phyloP scores from a whole-genome alignment of 2,113 vertebrate species.

The Xyliphius kryptos region DNA sequence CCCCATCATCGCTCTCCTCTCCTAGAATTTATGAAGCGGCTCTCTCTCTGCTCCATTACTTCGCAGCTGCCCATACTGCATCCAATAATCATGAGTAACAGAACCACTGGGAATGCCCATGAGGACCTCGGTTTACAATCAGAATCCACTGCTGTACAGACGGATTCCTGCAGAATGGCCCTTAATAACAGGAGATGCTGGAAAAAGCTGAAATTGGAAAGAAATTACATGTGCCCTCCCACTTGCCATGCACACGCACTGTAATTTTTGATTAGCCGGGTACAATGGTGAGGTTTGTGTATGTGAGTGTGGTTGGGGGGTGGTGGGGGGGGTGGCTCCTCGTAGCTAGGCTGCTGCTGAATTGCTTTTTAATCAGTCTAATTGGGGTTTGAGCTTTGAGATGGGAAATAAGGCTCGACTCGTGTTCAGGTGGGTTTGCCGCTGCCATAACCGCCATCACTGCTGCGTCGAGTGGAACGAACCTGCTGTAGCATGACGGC shows the following conservation, averaged over 20 bases:
- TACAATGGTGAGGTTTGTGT: too few relatives aligned
- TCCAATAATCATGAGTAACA: constrained; percentile 1
- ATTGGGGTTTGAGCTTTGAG: constrained; percentile 29
- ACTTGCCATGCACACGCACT: constrained; percentile 21
- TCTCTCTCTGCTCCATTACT: constrained; percentile 9
- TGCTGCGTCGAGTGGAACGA: too few relatives aligned
- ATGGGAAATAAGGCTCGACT: too few relatives aligned
- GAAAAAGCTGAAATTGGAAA: constrained; percentile 19
- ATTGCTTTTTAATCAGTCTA: constrained; percentile 43
- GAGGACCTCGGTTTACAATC: background rate
- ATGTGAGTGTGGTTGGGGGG: background rate
- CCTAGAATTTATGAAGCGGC: constrained; percentile 12
- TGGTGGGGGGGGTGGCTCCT: constrained; percentile 15
- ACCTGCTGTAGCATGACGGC: too few relatives aligned
- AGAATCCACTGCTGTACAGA: constrained; percentile 7
- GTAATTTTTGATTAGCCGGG: constrained; percentile 23
- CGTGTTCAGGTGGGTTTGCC: too few relatives aligned
- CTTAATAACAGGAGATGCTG: background rate
- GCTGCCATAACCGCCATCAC: too few relatives aligned
- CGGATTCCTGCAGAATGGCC: constrained; percentile 1
- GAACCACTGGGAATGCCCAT: constrained; percentile 14
- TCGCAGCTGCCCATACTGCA: constrained; percentile 15
- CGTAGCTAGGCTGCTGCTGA: constrained; percentile 32
- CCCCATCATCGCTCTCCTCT: background rate
- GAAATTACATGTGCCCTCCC: background rate